Evolutionary conservation across 2,888 invertebrate genomes (phyloP).

Genomic region (Prenolepis imparis): DNA sequence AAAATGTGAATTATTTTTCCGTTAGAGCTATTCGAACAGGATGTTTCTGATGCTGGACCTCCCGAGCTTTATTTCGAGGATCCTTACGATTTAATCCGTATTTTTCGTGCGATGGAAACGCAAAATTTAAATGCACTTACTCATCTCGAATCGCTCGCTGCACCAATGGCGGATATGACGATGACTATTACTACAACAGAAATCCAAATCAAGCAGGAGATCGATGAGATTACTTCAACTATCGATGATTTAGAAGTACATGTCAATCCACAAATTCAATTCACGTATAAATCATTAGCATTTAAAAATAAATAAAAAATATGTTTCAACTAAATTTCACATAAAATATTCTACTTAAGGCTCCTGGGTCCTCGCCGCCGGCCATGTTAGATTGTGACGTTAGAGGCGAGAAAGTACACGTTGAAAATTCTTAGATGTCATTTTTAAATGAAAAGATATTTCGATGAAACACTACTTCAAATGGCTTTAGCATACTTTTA

Average conservation of each 20-base stretch:
- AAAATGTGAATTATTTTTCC: not conserved
- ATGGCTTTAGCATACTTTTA: no score
- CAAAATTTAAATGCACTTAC: constrained; percentile 89
- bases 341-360: no score
- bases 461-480: no score
- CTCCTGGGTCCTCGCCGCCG: no score
- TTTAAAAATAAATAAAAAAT: not conserved
- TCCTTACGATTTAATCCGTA: constrained; percentile 87
- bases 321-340: not conserved
- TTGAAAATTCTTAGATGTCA: no score
- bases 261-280: not conserved
- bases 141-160: constrained; percentile 88
- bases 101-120: constrained; percentile 89
- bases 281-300: not conserved
- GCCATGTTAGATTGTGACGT: no score
- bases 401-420: no score
- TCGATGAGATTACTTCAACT: constrained; percentile 84
- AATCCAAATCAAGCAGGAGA: constrained; percentile 84
- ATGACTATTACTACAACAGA: constrained; percentile 87
- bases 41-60: constrained; percentile 85
- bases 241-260: constrained; percentile 86
- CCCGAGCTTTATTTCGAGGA: constrained; percentile 88
- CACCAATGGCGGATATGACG: constrained; percentile 87
- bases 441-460: no score
- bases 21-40: constrained; percentile 86